phyloP scores from a whole-genome alignment of 2,113 vertebrate species.

The Microcebus tavaratra region DNA sequence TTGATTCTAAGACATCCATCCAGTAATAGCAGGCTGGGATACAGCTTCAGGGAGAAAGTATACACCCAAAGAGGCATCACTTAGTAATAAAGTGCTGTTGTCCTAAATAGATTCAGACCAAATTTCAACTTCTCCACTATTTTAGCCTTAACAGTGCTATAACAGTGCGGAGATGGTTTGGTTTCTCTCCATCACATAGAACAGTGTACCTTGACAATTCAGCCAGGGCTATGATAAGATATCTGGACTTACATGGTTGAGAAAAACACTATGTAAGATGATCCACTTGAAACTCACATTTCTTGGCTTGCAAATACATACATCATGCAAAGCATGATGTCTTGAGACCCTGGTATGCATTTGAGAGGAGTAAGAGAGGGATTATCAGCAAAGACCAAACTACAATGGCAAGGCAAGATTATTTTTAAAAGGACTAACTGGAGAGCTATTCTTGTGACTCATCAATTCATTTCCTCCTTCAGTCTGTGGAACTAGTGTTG shows the following conservation, averaged over 20 bases:
- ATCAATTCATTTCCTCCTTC: background rate
- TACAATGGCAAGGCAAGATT: background rate
- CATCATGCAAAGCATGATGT: background rate
- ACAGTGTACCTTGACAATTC: background rate
- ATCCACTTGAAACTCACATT: background rate
- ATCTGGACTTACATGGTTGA: background rate
- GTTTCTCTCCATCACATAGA: background rate
- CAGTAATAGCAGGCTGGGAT: background rate
- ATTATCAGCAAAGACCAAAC: background rate
- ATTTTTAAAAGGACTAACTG: background rate
- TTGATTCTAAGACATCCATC: slow-evolving; percentile 9
- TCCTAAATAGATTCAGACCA: background rate
- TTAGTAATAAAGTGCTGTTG: background rate
- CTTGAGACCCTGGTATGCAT: background rate
- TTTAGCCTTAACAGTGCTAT: background rate
- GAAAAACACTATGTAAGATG: background rate
- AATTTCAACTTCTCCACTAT: background rate
- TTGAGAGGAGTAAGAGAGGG: background rate
- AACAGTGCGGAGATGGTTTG: background rate
- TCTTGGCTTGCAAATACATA: background rate
- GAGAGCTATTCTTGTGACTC: background rate
- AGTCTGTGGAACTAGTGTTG: background rate
- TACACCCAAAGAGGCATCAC: background rate
- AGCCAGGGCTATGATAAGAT: background rate
- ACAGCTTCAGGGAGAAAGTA: background rate